Evolutionary conservation across 2,797 vertebrate species (phyloP).

Genomic region (Pristis pectinata): DNA sequence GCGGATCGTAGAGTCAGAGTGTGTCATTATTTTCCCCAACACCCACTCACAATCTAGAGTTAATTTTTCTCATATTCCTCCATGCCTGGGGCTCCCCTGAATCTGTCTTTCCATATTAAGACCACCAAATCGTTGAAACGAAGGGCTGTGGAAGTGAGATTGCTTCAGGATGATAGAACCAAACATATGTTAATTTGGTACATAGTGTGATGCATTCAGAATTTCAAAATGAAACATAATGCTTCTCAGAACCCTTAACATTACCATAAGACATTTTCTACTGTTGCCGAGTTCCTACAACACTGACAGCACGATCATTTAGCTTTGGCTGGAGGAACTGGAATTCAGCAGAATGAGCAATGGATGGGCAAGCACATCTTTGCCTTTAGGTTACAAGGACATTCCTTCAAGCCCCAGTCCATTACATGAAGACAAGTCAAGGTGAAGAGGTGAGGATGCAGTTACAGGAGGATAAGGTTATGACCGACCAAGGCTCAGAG

Average conservation of each 20-base stretch:
- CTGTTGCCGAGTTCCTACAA: slow-evolving; percentile 37
- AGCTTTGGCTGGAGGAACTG: neutral
- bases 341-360: neutral
- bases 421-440: neutral
- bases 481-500: neutral
- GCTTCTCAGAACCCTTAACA: slow-evolving; percentile 45
- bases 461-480: neutral
- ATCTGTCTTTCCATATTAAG: neutral
- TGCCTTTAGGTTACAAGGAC: neutral
- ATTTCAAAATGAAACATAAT: neutral
- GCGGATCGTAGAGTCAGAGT: no score
- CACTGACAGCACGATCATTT: neutral
- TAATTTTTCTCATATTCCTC: neutral
- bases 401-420: neutral
- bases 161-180: neutral
- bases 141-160: neutral
- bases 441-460: neutral
- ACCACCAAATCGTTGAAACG: no score
- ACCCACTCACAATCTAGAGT: neutral
- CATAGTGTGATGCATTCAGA: neutral
- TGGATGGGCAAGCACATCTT: neutral
- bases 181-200: neutral
- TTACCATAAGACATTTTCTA: slow-evolving; percentile 40
- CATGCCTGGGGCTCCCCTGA: neutral
- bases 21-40: neutral